A percentile compares a stretch with the other conserved stretches of the same genome.
Conservation (phyloP, 2,888 invertebrate genomes). For the Rhingia rostrata region DNA sequence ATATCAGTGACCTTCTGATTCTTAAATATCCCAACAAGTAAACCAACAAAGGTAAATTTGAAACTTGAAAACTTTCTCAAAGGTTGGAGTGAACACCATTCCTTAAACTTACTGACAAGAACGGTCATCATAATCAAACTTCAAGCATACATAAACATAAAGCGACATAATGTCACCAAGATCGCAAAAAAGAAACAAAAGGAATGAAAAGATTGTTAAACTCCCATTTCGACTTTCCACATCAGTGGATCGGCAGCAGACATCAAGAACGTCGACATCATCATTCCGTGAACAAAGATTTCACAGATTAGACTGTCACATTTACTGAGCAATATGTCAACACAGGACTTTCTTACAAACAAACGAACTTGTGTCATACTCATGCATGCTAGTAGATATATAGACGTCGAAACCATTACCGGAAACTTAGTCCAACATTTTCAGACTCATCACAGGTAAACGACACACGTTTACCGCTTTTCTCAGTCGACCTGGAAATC, state of each 20-base stretch:
- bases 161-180: too few relatives aligned
- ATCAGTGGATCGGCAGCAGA: slow-evolving; percentile 11
- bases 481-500: slow-evolving; percentile 20
- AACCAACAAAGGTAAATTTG: too few relatives aligned
- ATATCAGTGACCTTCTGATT: too few relatives aligned
- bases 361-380: neutral
- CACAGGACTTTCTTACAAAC: neutral
- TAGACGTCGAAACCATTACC: slow-evolving; percentile 13
- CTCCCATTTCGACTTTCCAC: slow-evolving; percentile 17
- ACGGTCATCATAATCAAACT: slow-evolving; percentile 5
- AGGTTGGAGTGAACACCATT: too few relatives aligned
- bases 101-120: neutral
- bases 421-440: slow-evolving; percentile 48
- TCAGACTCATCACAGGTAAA: slow-evolving; percentile 19
- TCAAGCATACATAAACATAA: too few relatives aligned
- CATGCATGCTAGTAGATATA: neutral
- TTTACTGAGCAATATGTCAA: slow-evolving; percentile 9
- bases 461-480: neutral
- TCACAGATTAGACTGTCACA: slow-evolving; percentile 3
- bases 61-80: too few relatives aligned
- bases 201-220: neutral
- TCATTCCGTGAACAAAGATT: neutral
- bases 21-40: too few relatives aligned
- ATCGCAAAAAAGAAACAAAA: neutral
- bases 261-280: slow-evolving; percentile 4